Percentiles rank a stretch among this genome's conserved stretches.
phyloP scores from a whole-genome alignment of 2,888 invertebrate genomes.

The Plebejus melissa region DNA sequence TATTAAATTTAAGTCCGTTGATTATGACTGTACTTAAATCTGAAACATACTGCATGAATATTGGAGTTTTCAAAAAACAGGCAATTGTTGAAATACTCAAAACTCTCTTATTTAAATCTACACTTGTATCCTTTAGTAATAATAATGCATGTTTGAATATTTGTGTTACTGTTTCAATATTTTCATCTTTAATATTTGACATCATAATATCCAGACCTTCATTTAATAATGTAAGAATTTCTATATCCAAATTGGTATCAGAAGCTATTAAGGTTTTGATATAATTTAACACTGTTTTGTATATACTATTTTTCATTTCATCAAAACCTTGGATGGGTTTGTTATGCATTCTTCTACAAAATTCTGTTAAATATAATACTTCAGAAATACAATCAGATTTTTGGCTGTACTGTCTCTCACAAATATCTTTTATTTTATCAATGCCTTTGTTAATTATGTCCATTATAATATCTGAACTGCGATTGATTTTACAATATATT shows the following conservation, averaged over 20 bases:
- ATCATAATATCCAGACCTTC: slow-evolving; percentile 40
- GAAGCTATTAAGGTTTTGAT: slow-evolving; percentile 46
- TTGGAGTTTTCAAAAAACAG: slow-evolving; percentile 42
- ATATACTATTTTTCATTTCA: slow-evolving; percentile 41
- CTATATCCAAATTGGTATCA: slow-evolving; percentile 45
- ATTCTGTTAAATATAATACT: slow-evolving; percentile 48
- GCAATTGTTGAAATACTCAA: slow-evolving; percentile 50
- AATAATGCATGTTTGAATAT: slow-evolving; percentile 50
- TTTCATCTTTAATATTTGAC: slow-evolving; percentile 37
- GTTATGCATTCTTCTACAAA: slow-evolving; percentile 44
- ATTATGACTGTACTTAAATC: slow-evolving; percentile 44
- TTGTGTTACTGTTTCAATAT: slow-evolving; percentile 45
- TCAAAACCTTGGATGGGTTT: slow-evolving; percentile 38
- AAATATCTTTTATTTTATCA: slow-evolving; percentile 45
- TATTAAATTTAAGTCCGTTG: slow-evolving; percentile 40
- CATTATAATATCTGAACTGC: slow-evolving; percentile 43
- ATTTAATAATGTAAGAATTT: slow-evolving; percentile 46
- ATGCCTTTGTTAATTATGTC: slow-evolving; percentile 48
- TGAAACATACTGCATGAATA: slow-evolving; percentile 50
- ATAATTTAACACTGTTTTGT: slow-evolving; percentile 50
- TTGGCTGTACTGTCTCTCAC: slow-evolving; percentile 55
- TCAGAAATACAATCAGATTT: slow-evolving; percentile 52
- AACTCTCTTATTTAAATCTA: slow-evolving; percentile 49
- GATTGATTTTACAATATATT: slow-evolving; percentile 47
- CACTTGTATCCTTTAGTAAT: slow-evolving; percentile 47